phyloP scores from a whole-genome alignment of 2,113 vertebrate species.

The Daubentonia madagascariensis region DNA sequence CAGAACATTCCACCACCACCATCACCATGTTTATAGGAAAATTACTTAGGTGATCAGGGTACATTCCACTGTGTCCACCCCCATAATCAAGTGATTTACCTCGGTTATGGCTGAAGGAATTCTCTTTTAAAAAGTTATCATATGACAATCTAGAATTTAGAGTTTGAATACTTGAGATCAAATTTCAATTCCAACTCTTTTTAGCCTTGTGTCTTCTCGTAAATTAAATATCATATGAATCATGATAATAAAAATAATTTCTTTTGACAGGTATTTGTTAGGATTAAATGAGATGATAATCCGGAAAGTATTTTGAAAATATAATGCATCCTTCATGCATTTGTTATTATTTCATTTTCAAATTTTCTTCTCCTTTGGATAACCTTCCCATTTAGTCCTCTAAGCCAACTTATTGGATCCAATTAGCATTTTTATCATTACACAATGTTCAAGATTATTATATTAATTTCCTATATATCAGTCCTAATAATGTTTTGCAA shows the following conservation, averaged over 20 bases:
- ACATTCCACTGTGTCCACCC: fast-evolving
- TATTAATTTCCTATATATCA: not conserved
- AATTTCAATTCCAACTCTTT: not conserved
- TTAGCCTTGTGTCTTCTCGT: not conserved
- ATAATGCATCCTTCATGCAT: not conserved
- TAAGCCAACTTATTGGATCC: not conserved
- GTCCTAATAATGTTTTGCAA: not conserved
- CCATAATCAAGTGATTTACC: not conserved
- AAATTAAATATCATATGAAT: not conserved
- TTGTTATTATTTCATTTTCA: not conserved
- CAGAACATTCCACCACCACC: not conserved
- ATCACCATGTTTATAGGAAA: not conserved
- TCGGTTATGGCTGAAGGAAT: not conserved
- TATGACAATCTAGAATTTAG: not conserved
- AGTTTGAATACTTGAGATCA: not conserved
- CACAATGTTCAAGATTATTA: not conserved
- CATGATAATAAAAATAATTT: not conserved
- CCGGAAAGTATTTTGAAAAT: not conserved
- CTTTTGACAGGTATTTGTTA: not conserved
- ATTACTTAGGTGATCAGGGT: not conserved
- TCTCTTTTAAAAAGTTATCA: not conserved
- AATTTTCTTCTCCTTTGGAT: not conserved
- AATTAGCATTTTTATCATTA: not conserved
- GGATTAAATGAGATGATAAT: not conserved
- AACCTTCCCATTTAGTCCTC: not conserved